Evolutionary conservation across 2,113 vertebrate genomes (phyloP).

Genomic region (Tretioscincus oriximinensis): DNA sequence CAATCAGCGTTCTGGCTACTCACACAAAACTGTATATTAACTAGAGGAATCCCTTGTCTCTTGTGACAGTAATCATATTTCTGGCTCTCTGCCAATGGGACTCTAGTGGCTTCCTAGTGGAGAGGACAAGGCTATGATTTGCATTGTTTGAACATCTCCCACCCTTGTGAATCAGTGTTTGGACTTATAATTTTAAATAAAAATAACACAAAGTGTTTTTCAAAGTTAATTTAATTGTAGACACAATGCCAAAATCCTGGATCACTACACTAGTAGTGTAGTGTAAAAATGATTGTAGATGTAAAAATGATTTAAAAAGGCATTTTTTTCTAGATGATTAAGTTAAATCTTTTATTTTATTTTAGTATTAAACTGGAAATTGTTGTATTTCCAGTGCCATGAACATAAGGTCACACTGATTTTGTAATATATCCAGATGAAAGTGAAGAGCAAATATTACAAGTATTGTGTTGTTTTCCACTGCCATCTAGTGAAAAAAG

Average conservation of each 20-base stretch:
- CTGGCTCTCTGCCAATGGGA: no score
- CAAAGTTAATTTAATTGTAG: neutral
- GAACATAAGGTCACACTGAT: neutral
- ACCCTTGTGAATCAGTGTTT: no score
- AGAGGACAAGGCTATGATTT: no score
- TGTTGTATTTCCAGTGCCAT: neutral
- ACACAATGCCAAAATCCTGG: neutral
- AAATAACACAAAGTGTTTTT: neutral
- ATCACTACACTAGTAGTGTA: no score
- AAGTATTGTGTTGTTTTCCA: slow-evolving; percentile 45
- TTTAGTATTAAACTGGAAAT: neutral
- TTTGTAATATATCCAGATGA: neutral
- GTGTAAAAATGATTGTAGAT: no score
- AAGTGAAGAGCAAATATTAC: neutral
- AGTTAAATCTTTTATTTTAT: neutral
- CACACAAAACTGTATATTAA: no score
- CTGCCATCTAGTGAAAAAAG: slow-evolving; percentile 67
- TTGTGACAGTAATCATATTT: no score
- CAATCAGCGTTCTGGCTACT: no score
- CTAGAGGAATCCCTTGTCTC: no score
- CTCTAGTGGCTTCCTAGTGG: no score
- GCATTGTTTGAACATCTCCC: no score
- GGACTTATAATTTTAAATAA: no score
- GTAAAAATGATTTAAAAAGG: neutral
- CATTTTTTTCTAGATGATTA: neutral